Evolutionary conservation across 2,888 invertebrate genomes (phyloP), one percentile per base, ranked within the genome.

Genomic region (Aphidoletes aphidimyza): DNA sequence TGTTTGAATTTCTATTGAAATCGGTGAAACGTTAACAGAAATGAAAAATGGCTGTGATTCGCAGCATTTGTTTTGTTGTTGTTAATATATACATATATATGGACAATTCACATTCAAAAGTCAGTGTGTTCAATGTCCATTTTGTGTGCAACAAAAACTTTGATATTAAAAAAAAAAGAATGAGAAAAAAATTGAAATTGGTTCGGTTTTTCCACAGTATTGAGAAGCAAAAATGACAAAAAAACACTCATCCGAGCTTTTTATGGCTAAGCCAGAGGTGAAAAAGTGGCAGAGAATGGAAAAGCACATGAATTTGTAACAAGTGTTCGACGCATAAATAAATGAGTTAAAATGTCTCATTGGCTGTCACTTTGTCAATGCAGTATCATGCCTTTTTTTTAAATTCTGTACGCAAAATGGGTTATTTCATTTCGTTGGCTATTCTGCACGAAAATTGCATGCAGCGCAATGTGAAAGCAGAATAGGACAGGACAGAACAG

Each of bases 261-360:
- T 69, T 69, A 30, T 34, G 30, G 14, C 69, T 42, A 42, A 9
- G 42, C 42, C 26, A 1, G 30, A 69, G 69, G 69, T 69, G 69
- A 69, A 69, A 30, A 69, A 30, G 34, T 14, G 42, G 42, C 42
- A 54, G 5, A 1, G 54, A 22, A 54, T 54, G 54, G n/a, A 26
- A 54, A 54, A 54, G 22, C 54, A 54, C 78, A 78, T 81, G 81
- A 81, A 81, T 81, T 81, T 36, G 81, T 81, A 81, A 81, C 36
- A 37, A 81, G 36, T 81, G 81, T 81, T 37, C 37, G 37, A 37
- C 81, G 81, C 81, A 36, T 81, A 81, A 37, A 81, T 81, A 37
- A 81, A 81, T 81, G 37, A 81, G 81, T 81, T 81, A 81, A 69
- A 69, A 69, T 69, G 69, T 69, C 69, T 69, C 34, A 69, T 69